Percentiles rank a stretch among this genome's conserved stretches.
These are phyloP conservation scores for Lasiurus borealis DNA, from an alignment of 2,113 vertebrate genomes.

Conservation along the genomic window DNA sequence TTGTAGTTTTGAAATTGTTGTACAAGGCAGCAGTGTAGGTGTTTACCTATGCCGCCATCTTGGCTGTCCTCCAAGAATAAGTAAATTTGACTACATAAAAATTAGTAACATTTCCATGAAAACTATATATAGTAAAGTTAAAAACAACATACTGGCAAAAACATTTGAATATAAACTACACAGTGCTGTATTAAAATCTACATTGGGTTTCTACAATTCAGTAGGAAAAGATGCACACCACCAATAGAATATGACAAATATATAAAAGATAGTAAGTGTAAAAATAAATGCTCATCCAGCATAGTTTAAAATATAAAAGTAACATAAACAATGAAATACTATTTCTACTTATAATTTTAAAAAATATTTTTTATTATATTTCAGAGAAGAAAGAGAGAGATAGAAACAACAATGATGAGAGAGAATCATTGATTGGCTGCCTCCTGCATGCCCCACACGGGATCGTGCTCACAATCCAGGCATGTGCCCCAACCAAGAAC, in stretches of 20 bases:
- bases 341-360: not conserved
- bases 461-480: too few relatives aligned
- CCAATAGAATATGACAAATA: not conserved
- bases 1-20: too few relatives aligned
- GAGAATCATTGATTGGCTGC: too few relatives aligned
- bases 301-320: not conserved
- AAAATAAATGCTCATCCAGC: not conserved
- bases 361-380: too few relatives aligned
- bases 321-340: not conserved
- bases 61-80: too few relatives aligned
- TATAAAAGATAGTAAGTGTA: not conserved
- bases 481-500: too few relatives aligned
- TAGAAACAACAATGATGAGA: too few relatives aligned
- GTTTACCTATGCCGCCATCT: too few relatives aligned
- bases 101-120: conserved; percentile 34
- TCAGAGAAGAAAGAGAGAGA: too few relatives aligned
- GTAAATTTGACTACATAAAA: conserved; percentile 16
- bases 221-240: not conserved
- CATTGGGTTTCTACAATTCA: not conserved
- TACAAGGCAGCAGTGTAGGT: too few relatives aligned
- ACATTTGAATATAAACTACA: conserved; percentile 8
- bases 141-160: conserved; percentile 24
- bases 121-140: not conserved
- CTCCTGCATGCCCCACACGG: too few relatives aligned
- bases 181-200: conserved; percentile 12